Evolutionary conservation across 1,140 invertebrate genomes (phyloP).

Genomic region (Conus betulinus): DNA sequence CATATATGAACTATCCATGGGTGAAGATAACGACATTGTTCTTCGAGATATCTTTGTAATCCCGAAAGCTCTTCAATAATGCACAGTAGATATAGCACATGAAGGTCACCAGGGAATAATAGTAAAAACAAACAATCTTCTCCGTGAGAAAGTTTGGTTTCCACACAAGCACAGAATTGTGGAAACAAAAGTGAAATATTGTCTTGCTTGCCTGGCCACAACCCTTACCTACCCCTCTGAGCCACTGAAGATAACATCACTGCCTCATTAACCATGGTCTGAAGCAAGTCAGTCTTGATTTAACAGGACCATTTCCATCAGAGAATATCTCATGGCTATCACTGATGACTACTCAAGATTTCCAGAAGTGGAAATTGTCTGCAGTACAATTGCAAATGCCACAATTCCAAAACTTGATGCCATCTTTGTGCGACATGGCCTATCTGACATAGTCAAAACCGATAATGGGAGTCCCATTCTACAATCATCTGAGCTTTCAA

Average conservation of each 20-base stretch:
- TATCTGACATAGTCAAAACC: constrained; percentile 39
- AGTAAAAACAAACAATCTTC: constrained; percentile 61
- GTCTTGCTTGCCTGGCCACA: background rate
- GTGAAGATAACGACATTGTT: background rate
- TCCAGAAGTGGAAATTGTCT: constrained; percentile 53
- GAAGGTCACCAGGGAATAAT: constrained; percentile 68
- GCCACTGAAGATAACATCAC: background rate
- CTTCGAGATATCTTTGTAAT: no score
- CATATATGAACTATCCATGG: constrained; percentile 39
- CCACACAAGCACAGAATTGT: constrained; percentile 63
- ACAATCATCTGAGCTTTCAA: background rate
- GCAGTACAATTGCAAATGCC: constrained; percentile 43
- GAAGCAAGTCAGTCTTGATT: constrained; percentile 46
- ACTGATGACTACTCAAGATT: constrained; percentile 61
- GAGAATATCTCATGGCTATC: constrained; percentile 57
- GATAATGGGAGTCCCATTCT: constrained; percentile 49
- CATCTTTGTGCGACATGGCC: constrained; percentile 48
- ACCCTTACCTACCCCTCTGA: background rate
- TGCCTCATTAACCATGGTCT: background rate
- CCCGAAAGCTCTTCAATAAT: no score
- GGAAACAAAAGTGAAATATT: constrained; percentile 49
- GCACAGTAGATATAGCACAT: constrained; percentile 51
- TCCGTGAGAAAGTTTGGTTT: constrained; percentile 74
- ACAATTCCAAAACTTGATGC: constrained; percentile 47
- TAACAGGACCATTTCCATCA: constrained; percentile 56